Evolutionary conservation across 2,113 vertebrate species (phyloP), one percentile per base, ranked within the genome.

Genomic region (Hipposideros armiger): DNA sequence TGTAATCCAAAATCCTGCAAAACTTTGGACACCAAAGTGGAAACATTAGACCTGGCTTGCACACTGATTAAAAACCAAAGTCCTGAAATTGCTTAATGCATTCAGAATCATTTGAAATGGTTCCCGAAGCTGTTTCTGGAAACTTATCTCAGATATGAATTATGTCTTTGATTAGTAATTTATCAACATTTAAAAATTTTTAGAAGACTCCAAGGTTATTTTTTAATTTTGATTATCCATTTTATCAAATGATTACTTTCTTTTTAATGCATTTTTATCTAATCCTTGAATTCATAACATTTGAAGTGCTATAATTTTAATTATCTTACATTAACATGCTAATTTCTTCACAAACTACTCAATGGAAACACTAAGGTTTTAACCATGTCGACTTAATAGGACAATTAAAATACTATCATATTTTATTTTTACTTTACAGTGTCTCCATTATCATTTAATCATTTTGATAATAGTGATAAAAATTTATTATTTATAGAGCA

Each of bases 361-460:
- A 88, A n/a, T 87, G 95, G 89, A 98, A 95, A 97, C 90, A 58
- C 85, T 90, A 90, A 54, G 7, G 64, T 97, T 93, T 95, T 92
- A 94, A 74, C 84, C 24, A 94, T 86, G 13, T 72, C 83, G 47
- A 97, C 50, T 97, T 94, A 98, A 93, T 98, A 95, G 64, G 89
- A 96, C 97, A 97, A 98, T 98, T 98, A 98, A 98, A 97, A 96
- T 0, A 84, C 54, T 62, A 97, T 52, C 87, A 69, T n/a, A 78
- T 87, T 96, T 95, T 97, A 97, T 92, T 97, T 97, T 98, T 95
- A 97, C 95, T 98, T 96, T 81, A 91, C 30, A 50, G 97, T 97
- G 97, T 82, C 40, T 95, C 30, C 67, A 89, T 96, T 97, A 97
- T 97, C 83, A 98, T 96, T 96, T 97, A 96, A 98, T 97, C 74